Evolutionary conservation across 2,888 invertebrate species (phyloP).

Genomic region (Bugulina stolonifera): DNA sequence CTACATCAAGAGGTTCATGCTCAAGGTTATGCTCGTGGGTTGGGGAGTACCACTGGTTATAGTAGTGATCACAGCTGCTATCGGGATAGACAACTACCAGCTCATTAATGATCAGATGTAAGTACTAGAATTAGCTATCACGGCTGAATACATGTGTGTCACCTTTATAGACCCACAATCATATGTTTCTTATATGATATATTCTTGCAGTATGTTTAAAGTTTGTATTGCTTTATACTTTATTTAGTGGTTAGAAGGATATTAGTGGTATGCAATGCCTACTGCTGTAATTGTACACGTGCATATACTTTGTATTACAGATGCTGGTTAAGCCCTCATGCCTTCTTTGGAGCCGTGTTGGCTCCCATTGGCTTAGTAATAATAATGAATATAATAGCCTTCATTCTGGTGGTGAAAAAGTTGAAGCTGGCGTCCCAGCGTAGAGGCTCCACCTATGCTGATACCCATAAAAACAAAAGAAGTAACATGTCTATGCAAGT

Average conservation of each 20-base stretch:
- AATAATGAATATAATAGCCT: slow-evolving; percentile 52
- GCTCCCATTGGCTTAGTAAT: slow-evolving; percentile 53
- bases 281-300: not conserved
- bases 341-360: slow-evolving; percentile 43
- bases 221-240: not conserved
- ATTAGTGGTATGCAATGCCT: not conserved
- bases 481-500: slow-evolving; percentile 35
- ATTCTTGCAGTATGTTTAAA: too few relatives aligned
- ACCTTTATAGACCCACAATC: too few relatives aligned
- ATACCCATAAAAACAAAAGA: slow-evolving; percentile 30
- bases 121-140: too few relatives aligned
- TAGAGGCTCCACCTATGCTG: slow-evolving; percentile 26
- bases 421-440: slow-evolving; percentile 32
- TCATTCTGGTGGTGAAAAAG: slow-evolving; percentile 48
- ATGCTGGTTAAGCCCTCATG: slow-evolving; percentile 40
- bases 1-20: slow-evolving; percentile 53
- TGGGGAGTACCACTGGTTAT: slow-evolving; percentile 55
- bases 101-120: slow-evolving; percentile 46
- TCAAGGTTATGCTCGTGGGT: slow-evolving; percentile 53
- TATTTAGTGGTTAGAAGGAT: not conserved
- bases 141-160: too few relatives aligned
- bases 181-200: too few relatives aligned
- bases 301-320: too few relatives aligned
- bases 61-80: slow-evolving; percentile 47
- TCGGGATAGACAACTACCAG: slow-evolving; percentile 47